Evolutionary conservation across 2,797 vertebrate genomes (phyloP).

Genomic region (Bovichtus diacanthus): DNA sequence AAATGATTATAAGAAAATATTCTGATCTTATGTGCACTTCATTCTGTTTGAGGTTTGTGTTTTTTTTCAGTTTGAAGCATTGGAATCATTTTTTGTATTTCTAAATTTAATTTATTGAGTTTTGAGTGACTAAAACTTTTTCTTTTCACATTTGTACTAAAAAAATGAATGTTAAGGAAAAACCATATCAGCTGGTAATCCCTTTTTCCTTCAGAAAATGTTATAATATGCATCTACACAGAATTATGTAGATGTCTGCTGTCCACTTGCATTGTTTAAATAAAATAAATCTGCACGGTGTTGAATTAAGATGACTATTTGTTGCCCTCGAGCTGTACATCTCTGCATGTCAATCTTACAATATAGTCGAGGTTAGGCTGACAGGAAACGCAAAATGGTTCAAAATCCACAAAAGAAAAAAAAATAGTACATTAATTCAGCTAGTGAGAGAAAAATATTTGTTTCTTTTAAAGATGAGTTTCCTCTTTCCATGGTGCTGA

Average conservation of each 20-base stretch:
- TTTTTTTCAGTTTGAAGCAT: background rate
- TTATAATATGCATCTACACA: background rate
- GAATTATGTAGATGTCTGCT: background rate
- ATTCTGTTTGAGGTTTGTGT: background rate
- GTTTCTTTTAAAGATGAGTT: background rate
- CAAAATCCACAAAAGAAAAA: background rate
- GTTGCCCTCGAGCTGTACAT: background rate
- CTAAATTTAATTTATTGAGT: background rate
- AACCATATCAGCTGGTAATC: background rate
- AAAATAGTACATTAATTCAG: background rate
- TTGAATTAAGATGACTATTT: background rate
- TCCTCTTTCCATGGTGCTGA: constrained; percentile 85
- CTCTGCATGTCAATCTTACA: background rate
- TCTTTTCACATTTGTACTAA: background rate
- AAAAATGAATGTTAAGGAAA: background rate
- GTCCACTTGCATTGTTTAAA: background rate
- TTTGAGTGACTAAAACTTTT: background rate
- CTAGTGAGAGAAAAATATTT: background rate
- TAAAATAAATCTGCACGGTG: background rate
- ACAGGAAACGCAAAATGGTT: background rate
- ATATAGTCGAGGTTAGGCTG: background rate
- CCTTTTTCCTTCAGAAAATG: constrained; percentile 4
- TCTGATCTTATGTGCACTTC: background rate
- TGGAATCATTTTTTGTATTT: constrained; percentile 6
- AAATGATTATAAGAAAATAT: background rate